Percentiles rank a stretch among this genome's conserved stretches.
Evolutionary conservation across 2,113 vertebrate genomes (phyloP).

Genomic region (Bufo gargarizans): DNA sequence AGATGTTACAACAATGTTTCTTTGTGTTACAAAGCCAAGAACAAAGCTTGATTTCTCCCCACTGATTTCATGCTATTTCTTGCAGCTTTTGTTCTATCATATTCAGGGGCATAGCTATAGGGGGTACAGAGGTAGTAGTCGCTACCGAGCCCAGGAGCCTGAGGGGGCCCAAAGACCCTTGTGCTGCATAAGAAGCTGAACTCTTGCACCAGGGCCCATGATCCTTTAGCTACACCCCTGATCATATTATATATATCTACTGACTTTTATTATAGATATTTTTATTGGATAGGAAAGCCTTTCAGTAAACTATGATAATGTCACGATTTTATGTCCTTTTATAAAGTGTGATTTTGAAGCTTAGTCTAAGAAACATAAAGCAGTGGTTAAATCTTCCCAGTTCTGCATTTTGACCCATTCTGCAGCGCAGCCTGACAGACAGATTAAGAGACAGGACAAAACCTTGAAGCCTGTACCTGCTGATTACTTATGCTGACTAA

Average conservation of each 20-base stretch:
- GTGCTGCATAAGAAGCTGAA: too few relatives aligned
- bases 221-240: too few relatives aligned
- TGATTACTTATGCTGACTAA: constrained; percentile 57
- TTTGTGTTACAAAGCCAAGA: too few relatives aligned
- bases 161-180: too few relatives aligned
- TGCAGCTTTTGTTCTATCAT: too few relatives aligned
- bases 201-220: too few relatives aligned
- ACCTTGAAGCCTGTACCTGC: constrained; percentile 7
- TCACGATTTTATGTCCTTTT: not conserved
- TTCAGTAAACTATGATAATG: not conserved
- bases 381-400: not conserved
- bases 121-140: too few relatives aligned
- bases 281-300: not conserved
- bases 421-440: not conserved
- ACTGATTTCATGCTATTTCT: too few relatives aligned
- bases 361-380: not conserved
- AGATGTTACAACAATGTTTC: too few relatives aligned
- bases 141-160: too few relatives aligned
- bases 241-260: not conserved
- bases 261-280: not conserved
- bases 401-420: not conserved
- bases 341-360: not conserved
- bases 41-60: too few relatives aligned
- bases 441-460: constrained; percentile 14
- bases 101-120: too few relatives aligned